Evolutionary conservation across 92 coral and sea anemone species (phyloP).

Genomic region (Chrysogorgia sp.): DNA sequence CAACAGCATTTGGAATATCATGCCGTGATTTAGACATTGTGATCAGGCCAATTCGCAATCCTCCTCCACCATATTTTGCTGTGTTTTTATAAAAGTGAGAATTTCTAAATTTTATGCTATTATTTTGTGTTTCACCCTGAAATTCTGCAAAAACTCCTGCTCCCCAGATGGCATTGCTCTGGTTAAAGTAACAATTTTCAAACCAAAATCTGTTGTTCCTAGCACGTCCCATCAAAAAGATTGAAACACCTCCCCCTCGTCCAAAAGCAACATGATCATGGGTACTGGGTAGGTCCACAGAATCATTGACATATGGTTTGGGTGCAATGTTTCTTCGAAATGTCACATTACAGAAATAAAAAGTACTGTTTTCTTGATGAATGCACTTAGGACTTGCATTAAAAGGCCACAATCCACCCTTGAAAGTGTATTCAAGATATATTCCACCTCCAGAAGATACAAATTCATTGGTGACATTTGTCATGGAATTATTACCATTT

Average conservation of each 20-base stretch:
- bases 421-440: conserved; percentile 70
- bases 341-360: conserved; percentile 44
- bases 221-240: conserved; percentile 63
- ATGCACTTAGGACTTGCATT: conserved; percentile 50
- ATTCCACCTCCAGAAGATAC: conserved; percentile 76
- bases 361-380: conserved; percentile 54
- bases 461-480: not conserved
- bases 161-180: conserved; percentile 75
- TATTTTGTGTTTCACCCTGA: conserved; percentile 64
- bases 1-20: conserved; percentile 7
- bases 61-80: conserved; percentile 79
- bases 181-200: conserved; percentile 59
- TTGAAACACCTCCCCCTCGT: conserved; percentile 81
- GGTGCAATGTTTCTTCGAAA: conserved; percentile 68
- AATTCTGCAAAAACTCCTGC: conserved; percentile 75
- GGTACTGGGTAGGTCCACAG: conserved; percentile 28
- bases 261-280: conserved; percentile 74
- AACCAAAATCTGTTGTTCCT: conserved; percentile 51
- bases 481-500: conserved; percentile 25
- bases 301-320: conserved; percentile 26
- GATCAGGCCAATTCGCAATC: conserved; percentile 65
- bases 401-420: conserved; percentile 67
- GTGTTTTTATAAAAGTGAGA: conserved; percentile 48
- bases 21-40: not conserved
- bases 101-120: conserved; percentile 46